Base-by-base conservation (phyloP, 2,797 vertebrate genomes). In the Rhabdomys pumilio region DNA sequence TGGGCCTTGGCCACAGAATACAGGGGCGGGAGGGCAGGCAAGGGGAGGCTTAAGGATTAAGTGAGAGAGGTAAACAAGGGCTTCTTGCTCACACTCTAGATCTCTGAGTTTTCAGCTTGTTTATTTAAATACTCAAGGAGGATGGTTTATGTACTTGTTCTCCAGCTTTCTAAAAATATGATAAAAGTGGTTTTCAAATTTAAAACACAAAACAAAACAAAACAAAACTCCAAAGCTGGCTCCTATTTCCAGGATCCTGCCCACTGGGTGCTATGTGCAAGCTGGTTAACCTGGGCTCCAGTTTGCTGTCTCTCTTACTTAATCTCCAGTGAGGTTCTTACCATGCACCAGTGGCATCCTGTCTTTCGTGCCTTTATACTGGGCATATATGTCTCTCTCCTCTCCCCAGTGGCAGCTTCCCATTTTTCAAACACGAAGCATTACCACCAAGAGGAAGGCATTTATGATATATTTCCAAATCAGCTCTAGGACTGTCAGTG, bases 21-120 rank as follows among this genome's bases (percentile, higher is more conserved):
- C 94, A 3, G 8, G 3, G 69, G n/a, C n/a, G 9, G 67, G 67
- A n/a, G 1, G 69, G 95, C 2, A 3, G 85, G 75, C 2, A 93
- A 15, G 22, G 41, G 76, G 82, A 90, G 91, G 93, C 73, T 97
- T 94, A 93, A 95, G 92, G 93, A 97, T 93, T 96, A 88, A 97
- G 92, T 75, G 75, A 72, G 92, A 94, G 96, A 95, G 96, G 80
- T 93, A 96, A 97, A 95, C 69, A 65, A 0, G 13, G 61, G 53
- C 34, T 96, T 47, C 57, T 96, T 94, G 80, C 69, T 96, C 91
- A 85, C 6, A 57, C 61, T 93, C 92, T 92, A 91, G 61, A 63
- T 95, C 34, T 89, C 79, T 72, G 95, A 90, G 63, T 38, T 53
- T 83, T 93, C 88, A 67, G 82, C n/a, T 92, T 96, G 15, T 34